Percentiles rank a stretch among this genome's conserved stretches.
phyloP scores from a whole-genome alignment of 2,888 invertebrate species.

The Syritta pipiens region DNA sequence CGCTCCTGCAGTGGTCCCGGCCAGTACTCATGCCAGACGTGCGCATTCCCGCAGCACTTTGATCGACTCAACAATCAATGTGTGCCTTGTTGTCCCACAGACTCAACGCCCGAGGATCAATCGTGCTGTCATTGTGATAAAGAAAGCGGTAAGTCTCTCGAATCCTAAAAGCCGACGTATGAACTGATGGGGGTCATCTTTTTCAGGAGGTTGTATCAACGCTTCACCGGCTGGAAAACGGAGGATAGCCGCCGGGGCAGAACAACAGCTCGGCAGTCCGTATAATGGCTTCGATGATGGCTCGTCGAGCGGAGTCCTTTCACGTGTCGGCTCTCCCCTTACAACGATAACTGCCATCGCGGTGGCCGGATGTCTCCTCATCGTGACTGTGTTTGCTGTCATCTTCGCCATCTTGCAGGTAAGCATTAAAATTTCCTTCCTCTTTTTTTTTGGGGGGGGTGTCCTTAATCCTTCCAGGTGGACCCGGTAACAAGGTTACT shows the following conservation, averaged over 20 bases:
- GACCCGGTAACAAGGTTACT: slow-evolving; percentile 44
- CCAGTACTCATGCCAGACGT: slow-evolving; percentile 85
- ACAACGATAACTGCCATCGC: slow-evolving; percentile 85
- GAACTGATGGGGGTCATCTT: too few relatives aligned
- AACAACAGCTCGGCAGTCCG: slow-evolving; percentile 75
- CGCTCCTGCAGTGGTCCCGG: slow-evolving; percentile 86
- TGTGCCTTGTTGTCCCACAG: slow-evolving; percentile 85
- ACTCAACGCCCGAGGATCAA: slow-evolving; percentile 78
- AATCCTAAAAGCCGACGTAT: too few relatives aligned
- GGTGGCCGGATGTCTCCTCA: slow-evolving; percentile 84
- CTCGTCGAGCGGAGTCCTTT: slow-evolving; percentile 73
- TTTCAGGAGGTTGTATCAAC: slow-evolving; percentile 85
- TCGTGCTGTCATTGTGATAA: slow-evolving; percentile 87
- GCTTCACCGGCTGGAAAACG: slow-evolving; percentile 87
- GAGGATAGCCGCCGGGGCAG: slow-evolving; percentile 83
- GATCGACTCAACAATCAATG: slow-evolving; percentile 88
- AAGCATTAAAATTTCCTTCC: slow-evolving; percentile 70
- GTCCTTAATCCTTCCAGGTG: not conserved
- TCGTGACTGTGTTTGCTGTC: slow-evolving; percentile 85
- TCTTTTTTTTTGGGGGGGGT: too few relatives aligned
- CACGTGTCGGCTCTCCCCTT: slow-evolving; percentile 80
- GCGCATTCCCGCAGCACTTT: slow-evolving; percentile 83
- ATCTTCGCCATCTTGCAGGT: slow-evolving; percentile 88
- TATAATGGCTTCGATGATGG: slow-evolving; percentile 70
- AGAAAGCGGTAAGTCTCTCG: slow-evolving; percentile 83